Evolutionary conservation across 2,888 invertebrate species (phyloP), one percentile per base, ranked within the genome.

Genomic region (Hydropsyche betteni): DNA sequence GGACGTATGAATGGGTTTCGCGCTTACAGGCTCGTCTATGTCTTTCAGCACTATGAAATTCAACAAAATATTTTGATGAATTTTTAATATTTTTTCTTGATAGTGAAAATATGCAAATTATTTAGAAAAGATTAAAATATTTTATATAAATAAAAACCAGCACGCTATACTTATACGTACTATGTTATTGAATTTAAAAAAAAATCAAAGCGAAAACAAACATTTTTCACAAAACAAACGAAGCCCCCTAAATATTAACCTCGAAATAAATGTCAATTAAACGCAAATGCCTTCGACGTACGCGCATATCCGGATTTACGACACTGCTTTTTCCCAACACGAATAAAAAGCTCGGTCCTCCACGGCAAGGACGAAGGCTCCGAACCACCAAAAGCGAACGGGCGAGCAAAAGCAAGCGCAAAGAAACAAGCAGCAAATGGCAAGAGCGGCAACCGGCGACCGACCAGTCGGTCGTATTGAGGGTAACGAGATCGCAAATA

Each of bases 401-500:
- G 44, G 7, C 44, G 44, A 44, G 44, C 44, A 44, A 24, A 24
- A 24, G 24, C 14, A 16, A 8, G 14, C n/a, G 58, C 7, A 16
- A n/a, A 8, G 58, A 58, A 16, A 16, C n/a, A 16, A 58, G 24
- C 58, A 58, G 24, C 14, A 58, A 8, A n/a, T 14, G n/a, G 10
- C n/a, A 8, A 8, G 51, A n/a, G 51, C 51, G n/a, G 12, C 58
- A 34, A 24, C 33, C 24, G 44, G 44, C 69, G 24, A 44, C 7
- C 69, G n/a, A 44, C 69, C 44, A 44, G 44, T 44, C 24, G 72
- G 69, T 70, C 61, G 75, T 70, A 70, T 69, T 70, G 70, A 51
- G 76, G 73, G 76, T 76, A 76, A 76, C 76, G 69, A 76, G 73
- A 74, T 74, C 69, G 76, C 76, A 74, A 74, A 74, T 76, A 69